Evolutionary conservation across 2,797 vertebrate species (phyloP), one percentile per base, ranked within the genome.

Genomic region (Micromesistius poutassou): DNA sequence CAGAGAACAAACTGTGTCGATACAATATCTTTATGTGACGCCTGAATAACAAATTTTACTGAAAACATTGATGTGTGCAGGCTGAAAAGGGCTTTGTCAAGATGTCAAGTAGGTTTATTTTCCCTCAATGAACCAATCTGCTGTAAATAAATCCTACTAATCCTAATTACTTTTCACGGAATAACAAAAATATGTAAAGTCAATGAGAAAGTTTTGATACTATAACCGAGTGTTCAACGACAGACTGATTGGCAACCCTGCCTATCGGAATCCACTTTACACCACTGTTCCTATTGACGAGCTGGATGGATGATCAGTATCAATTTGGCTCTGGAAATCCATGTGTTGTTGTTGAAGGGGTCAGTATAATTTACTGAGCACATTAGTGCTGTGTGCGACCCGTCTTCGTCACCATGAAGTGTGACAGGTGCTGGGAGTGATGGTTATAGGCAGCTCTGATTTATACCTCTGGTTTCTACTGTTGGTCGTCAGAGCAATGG

Each of bases 301-400:
- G 46, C 46, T 13, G 55, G 22, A 62, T 25, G 55, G 55, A 62
- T 62, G 55, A 2, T 25, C 55, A 25, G 55, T 62, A 62, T 62
- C 55, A 62, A 62, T 62, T 50, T 50, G n/a, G 55, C 55, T 62
- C 22, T 25, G 55, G 55, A 62, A n/a, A 62, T 62, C 55, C 9
- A 62, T 62, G n/a, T 62, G 55, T 62, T 62, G 55, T 50, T 50
- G 46, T 50, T 62, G 55, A 8, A 62, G 55, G 55, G 22, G 22
- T 62, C 55, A 25, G 55, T n/a, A 8, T 62, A 62, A 62, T 62
- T 62, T 62, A 62, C n/a, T 62, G 55, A n/a, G n/a, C 55, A 88
- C 79, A 85, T 71, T 82, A 78, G 55, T 62, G 55, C n/a, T 6
- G 22, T n/a, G 55, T 19, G 46, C 46, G 55, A 62, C 55, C 4